Evolutionary conservation across 2,888 invertebrate species (phyloP).

Genomic region (Branchellion lobata): DNA sequence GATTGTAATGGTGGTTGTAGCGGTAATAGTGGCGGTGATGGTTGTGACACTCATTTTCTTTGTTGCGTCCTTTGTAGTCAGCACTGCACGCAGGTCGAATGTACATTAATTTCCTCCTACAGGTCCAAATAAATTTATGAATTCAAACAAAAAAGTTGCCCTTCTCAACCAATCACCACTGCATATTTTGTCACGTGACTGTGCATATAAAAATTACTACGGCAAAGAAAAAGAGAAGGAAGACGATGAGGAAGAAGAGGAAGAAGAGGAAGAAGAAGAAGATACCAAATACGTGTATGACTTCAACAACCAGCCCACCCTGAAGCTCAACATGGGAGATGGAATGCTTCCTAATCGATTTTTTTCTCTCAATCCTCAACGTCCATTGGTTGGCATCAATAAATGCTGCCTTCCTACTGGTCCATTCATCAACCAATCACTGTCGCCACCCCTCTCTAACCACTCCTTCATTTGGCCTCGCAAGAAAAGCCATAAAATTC

Average conservation of each 20-base stretch:
- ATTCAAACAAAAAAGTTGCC: neutral
- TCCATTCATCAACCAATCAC: slow-evolving; percentile 36
- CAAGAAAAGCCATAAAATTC: slow-evolving; percentile 35
- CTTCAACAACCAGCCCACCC: slow-evolving; percentile 2
- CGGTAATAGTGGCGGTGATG: too few species aligned
- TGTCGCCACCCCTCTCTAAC: slow-evolving; percentile 32
- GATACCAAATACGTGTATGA: neutral
- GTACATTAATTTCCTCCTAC: neutral
- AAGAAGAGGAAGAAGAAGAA: neutral
- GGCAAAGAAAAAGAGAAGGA: neutral
- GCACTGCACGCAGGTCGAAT: too few species aligned
- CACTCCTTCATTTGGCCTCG: slow-evolving; percentile 32
- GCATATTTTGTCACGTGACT: neutral
- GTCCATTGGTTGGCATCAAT: neutral
- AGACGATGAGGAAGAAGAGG: neutral
- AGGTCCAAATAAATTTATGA: slow-evolving; percentile 11
- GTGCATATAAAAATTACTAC: neutral
- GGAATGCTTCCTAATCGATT: neutral
- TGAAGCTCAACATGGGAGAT: neutral
- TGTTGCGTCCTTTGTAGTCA: too few species aligned
- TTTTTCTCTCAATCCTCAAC: neutral
- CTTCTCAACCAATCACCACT: slow-evolving; percentile 9
- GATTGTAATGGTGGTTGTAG: too few species aligned
- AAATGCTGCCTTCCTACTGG: neutral
- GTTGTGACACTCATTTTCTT: too few species aligned